A percentile compares a stretch with the other conserved stretches of the same genome.
phyloP scores from a whole-genome alignment of 1,140 invertebrate genomes.

The Dendrolimus punctatus region DNA sequence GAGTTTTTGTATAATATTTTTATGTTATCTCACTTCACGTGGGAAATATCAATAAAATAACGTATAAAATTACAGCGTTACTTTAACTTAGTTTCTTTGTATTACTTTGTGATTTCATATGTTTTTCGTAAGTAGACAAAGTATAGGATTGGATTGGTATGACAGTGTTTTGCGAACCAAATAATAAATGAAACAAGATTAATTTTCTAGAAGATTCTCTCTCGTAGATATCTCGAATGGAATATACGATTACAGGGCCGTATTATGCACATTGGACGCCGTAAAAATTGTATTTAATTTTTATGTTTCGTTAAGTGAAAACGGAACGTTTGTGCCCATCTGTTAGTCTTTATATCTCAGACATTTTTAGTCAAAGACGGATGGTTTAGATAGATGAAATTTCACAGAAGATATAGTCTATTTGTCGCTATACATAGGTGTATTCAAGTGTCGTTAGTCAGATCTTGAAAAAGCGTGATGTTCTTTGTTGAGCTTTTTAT shows the following conservation, averaged over 20 bases:
- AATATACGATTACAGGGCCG: constrained; percentile 36
- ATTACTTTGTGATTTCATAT: constrained; percentile 3
- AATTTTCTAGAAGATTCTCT: constrained; percentile 25
- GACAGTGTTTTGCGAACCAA: constrained; percentile 9
- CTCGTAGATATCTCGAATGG: constrained; percentile 39
- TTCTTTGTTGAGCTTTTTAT: too few species aligned
- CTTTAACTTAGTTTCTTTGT: background rate
- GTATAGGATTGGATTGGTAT: constrained; percentile 1
- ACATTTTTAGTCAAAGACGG: too few species aligned
- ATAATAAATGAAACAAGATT: constrained; percentile 25
- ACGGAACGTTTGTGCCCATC: too few species aligned
- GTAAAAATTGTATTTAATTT: too few species aligned
- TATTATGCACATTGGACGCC: too few species aligned
- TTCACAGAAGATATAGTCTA: too few species aligned
- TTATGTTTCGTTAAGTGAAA: too few species aligned
- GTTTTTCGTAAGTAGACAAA: constrained; percentile 4
- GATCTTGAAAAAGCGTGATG: too few species aligned
- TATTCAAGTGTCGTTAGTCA: too few species aligned
- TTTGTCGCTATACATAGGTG: too few species aligned
- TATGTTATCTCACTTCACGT: background rate
- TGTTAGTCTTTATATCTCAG: too few species aligned
- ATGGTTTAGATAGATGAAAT: too few species aligned
- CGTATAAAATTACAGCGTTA: constrained; percentile 4
- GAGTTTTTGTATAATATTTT: background rate
- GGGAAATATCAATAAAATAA: constrained; percentile 12